These are phyloP conservation scores for Recurvirostra avosetta DNA, from an alignment of 2,113 vertebrate species.

Conservation along the genomic window DNA sequence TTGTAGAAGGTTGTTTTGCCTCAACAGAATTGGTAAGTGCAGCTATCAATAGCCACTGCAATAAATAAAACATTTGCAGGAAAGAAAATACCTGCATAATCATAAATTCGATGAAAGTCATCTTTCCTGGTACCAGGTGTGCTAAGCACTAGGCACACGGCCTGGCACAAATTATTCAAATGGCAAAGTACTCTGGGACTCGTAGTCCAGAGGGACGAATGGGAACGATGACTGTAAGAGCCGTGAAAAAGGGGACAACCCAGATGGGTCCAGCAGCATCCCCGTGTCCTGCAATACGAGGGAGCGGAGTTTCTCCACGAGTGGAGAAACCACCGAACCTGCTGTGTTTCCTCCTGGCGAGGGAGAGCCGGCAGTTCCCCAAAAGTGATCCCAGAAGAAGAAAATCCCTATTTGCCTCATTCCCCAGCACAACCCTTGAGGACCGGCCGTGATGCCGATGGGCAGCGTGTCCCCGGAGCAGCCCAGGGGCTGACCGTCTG, in stretches of 20 bases:
- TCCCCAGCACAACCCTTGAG: background rate
- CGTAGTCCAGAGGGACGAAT: background rate
- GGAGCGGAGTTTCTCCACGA: background rate
- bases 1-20: background rate
- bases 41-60: conserved; percentile 16
- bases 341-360: background rate
- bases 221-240: background rate
- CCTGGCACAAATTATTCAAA: background rate
- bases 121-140: background rate
- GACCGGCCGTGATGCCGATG: accelerated
- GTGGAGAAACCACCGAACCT: background rate
- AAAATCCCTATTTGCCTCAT: background rate
- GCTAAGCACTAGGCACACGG: background rate
- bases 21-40: background rate
- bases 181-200: background rate
- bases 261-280: background rate
- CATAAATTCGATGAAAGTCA: background rate
- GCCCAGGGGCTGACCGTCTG: accelerated
- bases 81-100: conserved; percentile 29
- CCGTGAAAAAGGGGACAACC: accelerated
- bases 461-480: background rate
- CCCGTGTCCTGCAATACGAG: accelerated
- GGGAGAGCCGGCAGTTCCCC: background rate
- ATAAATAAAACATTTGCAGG: conserved; percentile 33
- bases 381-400: background rate